These are phyloP conservation scores for Echeneis naucrates DNA, from an alignment of 2,797 vertebrate species.

Conservation along the genomic window DNA sequence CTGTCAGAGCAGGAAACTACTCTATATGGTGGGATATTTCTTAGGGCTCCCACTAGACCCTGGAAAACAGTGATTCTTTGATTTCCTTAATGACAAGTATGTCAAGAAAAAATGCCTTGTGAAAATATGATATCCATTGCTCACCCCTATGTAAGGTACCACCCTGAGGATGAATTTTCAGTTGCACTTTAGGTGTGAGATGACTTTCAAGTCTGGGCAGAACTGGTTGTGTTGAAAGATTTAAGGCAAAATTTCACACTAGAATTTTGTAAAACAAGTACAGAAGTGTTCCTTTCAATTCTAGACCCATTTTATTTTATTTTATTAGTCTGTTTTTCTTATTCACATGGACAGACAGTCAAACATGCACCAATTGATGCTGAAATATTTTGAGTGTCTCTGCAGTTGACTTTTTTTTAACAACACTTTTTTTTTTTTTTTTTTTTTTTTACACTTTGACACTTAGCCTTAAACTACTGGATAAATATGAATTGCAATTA, in stretches of 20 bases:
- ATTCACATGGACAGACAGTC: neutral
- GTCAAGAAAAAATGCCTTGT: conserved; percentile 57
- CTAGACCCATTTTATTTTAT: conserved; percentile 7
- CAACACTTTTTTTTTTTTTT: no score
- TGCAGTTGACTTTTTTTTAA: neutral
- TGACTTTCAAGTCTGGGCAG: conserved; percentile 63
- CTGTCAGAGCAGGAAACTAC: conserved; percentile 73
- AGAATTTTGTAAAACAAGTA: conserved; percentile 24
- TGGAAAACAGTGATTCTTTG: conserved; percentile 58
- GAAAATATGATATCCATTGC: conserved; percentile 53
- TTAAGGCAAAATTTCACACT: conserved; percentile 25
- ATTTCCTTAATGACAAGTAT: conserved; percentile 55
- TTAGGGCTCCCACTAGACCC: conserved; percentile 42
- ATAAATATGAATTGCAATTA: no score
- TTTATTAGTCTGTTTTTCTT: neutral
- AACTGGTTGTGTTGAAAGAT: conserved; percentile 26
- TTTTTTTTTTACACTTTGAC: no score
- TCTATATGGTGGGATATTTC: conserved; percentile 57
- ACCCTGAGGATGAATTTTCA: conserved; percentile 58
- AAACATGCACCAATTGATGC: neutral
- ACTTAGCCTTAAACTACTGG: neutral
- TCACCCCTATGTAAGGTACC: conserved; percentile 30
- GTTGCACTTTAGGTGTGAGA: conserved; percentile 51
- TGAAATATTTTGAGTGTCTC: neutral
- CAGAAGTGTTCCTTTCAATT: neutral